Conservation (phyloP, 2,797 vertebrate genomes). For the Liasis olivaceus region DNA sequence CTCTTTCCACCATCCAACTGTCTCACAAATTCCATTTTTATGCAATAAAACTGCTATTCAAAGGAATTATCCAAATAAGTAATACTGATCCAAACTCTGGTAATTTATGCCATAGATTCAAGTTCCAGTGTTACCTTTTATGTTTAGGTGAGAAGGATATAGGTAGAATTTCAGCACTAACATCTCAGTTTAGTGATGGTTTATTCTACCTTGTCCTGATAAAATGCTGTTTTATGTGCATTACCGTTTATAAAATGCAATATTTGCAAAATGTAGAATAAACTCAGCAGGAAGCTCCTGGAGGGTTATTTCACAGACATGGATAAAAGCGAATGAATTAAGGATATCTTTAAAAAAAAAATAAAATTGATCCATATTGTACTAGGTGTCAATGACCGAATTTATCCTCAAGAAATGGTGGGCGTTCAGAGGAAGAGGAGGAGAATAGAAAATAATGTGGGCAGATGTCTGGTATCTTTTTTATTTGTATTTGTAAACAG, state of each 20-base stretch:
- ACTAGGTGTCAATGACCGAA: conserved; percentile 11
- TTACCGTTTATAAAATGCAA: not conserved
- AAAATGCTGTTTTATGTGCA: not conserved
- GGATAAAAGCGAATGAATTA: not conserved
- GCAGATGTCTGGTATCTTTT: conserved; percentile 26
- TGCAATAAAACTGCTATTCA: not conserved
- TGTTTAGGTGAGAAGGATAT: not conserved
- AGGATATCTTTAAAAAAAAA: not conserved
- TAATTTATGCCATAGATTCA: not conserved
- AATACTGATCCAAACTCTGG: not conserved
- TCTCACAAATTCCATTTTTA: not conserved
- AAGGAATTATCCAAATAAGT: not conserved
- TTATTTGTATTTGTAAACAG: conserved; percentile 39
- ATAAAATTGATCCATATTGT: not conserved
- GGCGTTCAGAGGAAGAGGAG: not conserved
- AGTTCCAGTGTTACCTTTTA: not conserved
- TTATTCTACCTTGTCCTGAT: not conserved
- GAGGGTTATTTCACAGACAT: not conserved
- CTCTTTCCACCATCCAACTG: not conserved
- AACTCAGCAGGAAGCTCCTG: not conserved
- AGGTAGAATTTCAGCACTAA: not conserved
- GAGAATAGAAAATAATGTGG: not conserved
- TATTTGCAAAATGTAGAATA: not conserved
- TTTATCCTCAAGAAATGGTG: conserved; percentile 20
- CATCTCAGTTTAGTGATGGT: not conserved